Conservation (phyloP, 2,888 invertebrate species). For the Myathropa florea region DNA sequence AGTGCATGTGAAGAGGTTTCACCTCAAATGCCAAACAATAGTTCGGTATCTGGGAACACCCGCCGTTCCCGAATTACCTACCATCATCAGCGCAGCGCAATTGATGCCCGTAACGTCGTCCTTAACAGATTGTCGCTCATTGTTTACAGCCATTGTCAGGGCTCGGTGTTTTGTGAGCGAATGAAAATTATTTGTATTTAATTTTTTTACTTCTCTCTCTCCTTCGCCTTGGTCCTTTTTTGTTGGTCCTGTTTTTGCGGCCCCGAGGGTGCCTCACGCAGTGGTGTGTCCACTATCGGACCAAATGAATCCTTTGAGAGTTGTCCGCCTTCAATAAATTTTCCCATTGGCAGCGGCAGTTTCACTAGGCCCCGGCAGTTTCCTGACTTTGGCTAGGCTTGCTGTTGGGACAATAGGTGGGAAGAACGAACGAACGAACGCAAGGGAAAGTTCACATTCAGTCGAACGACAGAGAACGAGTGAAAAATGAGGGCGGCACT, state of each 20-base stretch:
- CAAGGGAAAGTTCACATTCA: constrained; percentile 43
- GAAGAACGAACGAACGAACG: neutral
- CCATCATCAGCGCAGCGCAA: constrained; percentile 64
- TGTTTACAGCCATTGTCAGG: constrained; percentile 53
- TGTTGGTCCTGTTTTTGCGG: constrained; percentile 38
- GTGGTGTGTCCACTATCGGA: constrained; percentile 59
- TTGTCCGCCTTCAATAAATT: constrained; percentile 70
- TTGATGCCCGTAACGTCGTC: constrained; percentile 46
- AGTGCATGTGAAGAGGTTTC: constrained; percentile 65
- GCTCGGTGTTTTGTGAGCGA: constrained; percentile 38
- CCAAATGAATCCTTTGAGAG: constrained; percentile 66
- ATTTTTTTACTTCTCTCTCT: constrained; percentile 45
- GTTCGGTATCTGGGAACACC: constrained; percentile 67
- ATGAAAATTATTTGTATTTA: constrained; percentile 64
- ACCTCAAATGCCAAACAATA: constrained; percentile 71
- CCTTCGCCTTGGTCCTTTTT: constrained; percentile 5
- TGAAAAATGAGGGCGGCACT: constrained; percentile 64
- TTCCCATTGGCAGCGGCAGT: constrained; percentile 62
- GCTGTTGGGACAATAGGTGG: neutral
- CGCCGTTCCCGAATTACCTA: constrained; percentile 68
- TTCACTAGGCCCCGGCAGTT: constrained; percentile 20
- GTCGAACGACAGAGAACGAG: neutral
- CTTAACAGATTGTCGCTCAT: constrained; percentile 65
- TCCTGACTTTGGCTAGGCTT: neutral
- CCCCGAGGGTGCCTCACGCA: constrained; percentile 60